Conservation (phyloP, 2,888 invertebrate species). For the Ophraella communa region DNA sequence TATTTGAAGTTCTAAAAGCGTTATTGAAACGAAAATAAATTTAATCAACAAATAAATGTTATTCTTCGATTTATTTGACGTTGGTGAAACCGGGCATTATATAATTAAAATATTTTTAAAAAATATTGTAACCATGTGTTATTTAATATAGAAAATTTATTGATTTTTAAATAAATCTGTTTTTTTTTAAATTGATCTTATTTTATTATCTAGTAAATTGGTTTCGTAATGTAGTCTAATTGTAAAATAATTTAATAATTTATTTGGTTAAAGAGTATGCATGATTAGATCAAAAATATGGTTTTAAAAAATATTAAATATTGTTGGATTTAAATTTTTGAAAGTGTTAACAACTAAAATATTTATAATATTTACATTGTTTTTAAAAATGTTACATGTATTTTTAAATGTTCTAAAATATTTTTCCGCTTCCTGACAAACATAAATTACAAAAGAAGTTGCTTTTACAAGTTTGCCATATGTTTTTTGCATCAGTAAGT, state of each 20-base stretch:
- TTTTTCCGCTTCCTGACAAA: neutral
- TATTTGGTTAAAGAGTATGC: conserved; percentile 19
- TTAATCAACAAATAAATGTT: no score
- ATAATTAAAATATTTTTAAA: no score
- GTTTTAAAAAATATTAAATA: conserved; percentile 6
- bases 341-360: no score
- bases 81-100: no score
- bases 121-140: no score
- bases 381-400: conserved; percentile 4
- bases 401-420: conserved; percentile 18
- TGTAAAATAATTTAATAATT: conserved; percentile 26
- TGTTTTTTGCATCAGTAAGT: conserved; percentile 24
- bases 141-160: no score
- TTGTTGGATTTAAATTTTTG: conserved; percentile 8
- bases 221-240: conserved; percentile 20
- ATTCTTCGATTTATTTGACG: no score
- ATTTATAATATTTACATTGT: no score
- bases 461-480: conserved; percentile 22
- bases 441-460: neutral
- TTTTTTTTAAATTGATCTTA: neutral
- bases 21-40: no score
- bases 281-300: conserved; percentile 28
- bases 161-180: no score
- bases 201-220: neutral
- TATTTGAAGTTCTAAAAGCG: no score